Percentiles rank a stretch among this genome's conserved stretches.
Conservation (phyloP, 92 coral and sea anemone genomes). For the Actinostola sp. region DNA sequence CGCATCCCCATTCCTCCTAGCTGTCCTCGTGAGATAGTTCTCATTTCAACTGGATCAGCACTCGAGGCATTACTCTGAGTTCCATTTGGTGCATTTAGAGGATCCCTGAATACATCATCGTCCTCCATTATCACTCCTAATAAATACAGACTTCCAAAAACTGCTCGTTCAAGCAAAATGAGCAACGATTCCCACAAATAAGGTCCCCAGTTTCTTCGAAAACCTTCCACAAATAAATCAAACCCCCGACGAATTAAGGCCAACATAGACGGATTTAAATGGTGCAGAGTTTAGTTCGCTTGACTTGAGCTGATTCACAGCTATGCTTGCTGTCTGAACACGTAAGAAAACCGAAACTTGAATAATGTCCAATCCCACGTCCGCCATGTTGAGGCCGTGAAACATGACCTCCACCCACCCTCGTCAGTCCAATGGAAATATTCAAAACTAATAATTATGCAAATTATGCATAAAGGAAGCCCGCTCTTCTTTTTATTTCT, state of each 20-base stretch:
- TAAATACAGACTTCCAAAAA: slow-evolving; percentile 22
- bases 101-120: slow-evolving; percentile 42
- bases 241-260: slow-evolving; percentile 25
- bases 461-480: slow-evolving; percentile 21
- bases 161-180: slow-evolving; percentile 37
- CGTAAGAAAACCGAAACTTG: slow-evolving; percentile 41
- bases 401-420: slow-evolving; percentile 28
- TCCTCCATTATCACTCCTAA: slow-evolving; percentile 47
- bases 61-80: slow-evolving; percentile 16
- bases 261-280: slow-evolving; percentile 37
- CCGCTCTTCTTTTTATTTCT: background rate
- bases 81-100: slow-evolving; percentile 15
- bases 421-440: background rate
- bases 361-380: slow-evolving; percentile 30
- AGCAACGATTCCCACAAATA: slow-evolving; percentile 31
- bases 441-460: slow-evolving; percentile 3
- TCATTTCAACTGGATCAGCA: slow-evolving; percentile 32
- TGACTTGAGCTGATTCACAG: slow-evolving; percentile 22
- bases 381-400: slow-evolving; percentile 36
- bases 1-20: slow-evolving; percentile 32
- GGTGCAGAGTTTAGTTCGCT: slow-evolving; percentile 17
- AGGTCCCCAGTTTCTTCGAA: slow-evolving; percentile 28
- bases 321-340: slow-evolving; percentile 7
- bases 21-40: slow-evolving; percentile 15
- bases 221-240: slow-evolving; percentile 24